Evolutionary conservation across 1,140 invertebrate species (phyloP).

Genomic region (Bombus fervidus): DNA sequence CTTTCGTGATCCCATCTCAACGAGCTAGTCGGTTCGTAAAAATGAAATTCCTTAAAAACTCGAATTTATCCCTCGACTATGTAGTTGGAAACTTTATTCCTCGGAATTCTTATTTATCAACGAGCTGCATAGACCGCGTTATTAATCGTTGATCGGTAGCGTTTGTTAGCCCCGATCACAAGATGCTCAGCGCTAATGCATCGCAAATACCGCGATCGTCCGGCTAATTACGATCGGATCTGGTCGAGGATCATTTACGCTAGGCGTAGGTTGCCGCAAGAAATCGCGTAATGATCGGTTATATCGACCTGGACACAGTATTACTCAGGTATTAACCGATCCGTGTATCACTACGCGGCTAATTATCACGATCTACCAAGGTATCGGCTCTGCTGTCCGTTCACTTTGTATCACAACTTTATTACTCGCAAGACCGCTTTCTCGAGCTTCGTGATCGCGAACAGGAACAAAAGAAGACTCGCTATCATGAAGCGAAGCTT

Average conservation of each 20-base stretch:
- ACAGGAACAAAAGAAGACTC: neutral
- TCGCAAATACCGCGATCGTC: conserved; percentile 5
- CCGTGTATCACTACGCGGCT: conserved; percentile 5
- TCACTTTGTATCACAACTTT: conserved; percentile 4
- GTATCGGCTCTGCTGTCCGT: neutral
- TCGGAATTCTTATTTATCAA: neutral
- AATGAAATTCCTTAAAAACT: neutral
- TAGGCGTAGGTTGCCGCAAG: neutral
- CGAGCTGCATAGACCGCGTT: neutral
- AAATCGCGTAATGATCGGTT: conserved; percentile 23
- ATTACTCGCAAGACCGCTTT: neutral
- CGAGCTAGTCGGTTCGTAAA: neutral
- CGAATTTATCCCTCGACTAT: neutral
- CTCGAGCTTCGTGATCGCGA: neutral
- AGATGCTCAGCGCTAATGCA: conserved; percentile 38
- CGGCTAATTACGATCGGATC: conserved; percentile 8
- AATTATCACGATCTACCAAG: conserved; percentile 2
- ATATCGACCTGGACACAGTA: neutral
- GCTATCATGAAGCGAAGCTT: conserved; percentile 10
- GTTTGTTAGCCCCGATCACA: neutral
- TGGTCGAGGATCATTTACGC: conserved; percentile 8
- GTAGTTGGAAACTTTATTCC: neutral
- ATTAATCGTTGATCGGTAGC: conserved; percentile 5
- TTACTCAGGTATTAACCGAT: conserved; percentile 1
- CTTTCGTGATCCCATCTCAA: neutral